Evolutionary conservation across 2,113 vertebrate species (phyloP).

Genomic region (Struthio camelus): DNA sequence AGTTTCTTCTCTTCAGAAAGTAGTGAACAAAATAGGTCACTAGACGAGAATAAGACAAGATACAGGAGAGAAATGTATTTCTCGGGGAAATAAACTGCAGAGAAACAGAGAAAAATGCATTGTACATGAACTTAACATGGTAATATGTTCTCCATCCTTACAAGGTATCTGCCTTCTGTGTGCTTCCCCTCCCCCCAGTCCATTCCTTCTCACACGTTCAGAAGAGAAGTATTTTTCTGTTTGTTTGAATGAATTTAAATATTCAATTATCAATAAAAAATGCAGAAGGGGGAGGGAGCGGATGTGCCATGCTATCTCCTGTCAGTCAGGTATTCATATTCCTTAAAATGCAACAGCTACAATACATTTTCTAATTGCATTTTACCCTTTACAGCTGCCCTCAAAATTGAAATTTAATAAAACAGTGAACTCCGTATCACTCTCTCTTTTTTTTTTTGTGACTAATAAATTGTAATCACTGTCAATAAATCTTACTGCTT

Average conservation of each 20-base stretch:
- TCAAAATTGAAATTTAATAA: slow-evolving; percentile 66
- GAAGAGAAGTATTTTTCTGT: slow-evolving; percentile 39
- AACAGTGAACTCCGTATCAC: slow-evolving; percentile 52
- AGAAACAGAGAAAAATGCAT: slow-evolving; percentile 17
- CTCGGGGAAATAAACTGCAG: slow-evolving; percentile 41
- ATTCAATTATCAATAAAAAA: slow-evolving; percentile 67
- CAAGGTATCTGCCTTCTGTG: slow-evolving; percentile 40
- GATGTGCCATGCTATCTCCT: slow-evolving; percentile 39
- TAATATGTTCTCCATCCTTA: not conserved
- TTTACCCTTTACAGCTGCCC: slow-evolving; percentile 64
- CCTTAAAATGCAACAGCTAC: slow-evolving; percentile 69
- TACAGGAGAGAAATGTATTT: slow-evolving; percentile 12
- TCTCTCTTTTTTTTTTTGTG: slow-evolving; percentile 52
- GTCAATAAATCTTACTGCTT: slow-evolving; percentile 51
- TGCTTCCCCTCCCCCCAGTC: not conserved
- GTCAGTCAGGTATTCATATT: slow-evolving; percentile 68
- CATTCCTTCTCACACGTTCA: slow-evolving; percentile 24
- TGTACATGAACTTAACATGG: slow-evolving; percentile 32
- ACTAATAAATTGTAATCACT: slow-evolving; percentile 70
- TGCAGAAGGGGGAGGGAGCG: not conserved
- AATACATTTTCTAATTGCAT: slow-evolving; percentile 67
- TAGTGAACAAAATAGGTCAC: slow-evolving; percentile 70
- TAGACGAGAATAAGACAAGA: slow-evolving; percentile 41
- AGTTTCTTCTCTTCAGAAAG: slow-evolving; percentile 72
- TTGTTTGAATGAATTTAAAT: slow-evolving; percentile 50